Evolutionary conservation across 2,888 invertebrate genomes (phyloP).

Genomic region (Hofmannophila pseudospretella): DNA sequence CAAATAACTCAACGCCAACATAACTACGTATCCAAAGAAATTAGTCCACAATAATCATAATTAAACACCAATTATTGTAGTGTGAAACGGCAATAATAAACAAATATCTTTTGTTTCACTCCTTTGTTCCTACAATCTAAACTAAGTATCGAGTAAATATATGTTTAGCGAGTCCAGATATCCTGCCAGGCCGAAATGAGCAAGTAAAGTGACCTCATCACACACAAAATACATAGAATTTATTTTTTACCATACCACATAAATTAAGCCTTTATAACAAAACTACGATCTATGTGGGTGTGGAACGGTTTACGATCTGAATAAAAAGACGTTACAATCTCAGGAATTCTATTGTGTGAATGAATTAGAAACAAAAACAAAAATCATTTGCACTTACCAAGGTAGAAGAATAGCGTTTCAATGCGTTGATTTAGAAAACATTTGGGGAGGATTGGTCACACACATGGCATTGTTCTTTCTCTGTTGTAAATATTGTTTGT

Average conservation of each 20-base stretch:
- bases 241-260: not conserved
- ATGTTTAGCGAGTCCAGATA: not conserved
- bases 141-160: too few relatives aligned
- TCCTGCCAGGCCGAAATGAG: not conserved
- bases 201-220: not conserved
- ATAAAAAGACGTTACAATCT: not conserved
- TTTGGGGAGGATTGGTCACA: conserved; percentile 3
- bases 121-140: not conserved
- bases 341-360: not conserved
- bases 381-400: not conserved
- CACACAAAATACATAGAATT: not conserved
- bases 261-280: not conserved
- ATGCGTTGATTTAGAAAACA: not conserved
- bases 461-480: conserved; percentile 13
- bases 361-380: not conserved
- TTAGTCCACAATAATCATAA: too few relatives aligned
- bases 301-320: not conserved
- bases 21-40: too few relatives aligned
- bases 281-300: not conserved
- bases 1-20: not conserved
- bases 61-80: too few relatives aligned
- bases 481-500: conserved; percentile 13
- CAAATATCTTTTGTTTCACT: too few relatives aligned
- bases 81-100: too few relatives aligned
- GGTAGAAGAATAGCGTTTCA: not conserved